Evolutionary conservation across 2,113 vertebrate species (phyloP).

Genomic region (Chionis minor): DNA sequence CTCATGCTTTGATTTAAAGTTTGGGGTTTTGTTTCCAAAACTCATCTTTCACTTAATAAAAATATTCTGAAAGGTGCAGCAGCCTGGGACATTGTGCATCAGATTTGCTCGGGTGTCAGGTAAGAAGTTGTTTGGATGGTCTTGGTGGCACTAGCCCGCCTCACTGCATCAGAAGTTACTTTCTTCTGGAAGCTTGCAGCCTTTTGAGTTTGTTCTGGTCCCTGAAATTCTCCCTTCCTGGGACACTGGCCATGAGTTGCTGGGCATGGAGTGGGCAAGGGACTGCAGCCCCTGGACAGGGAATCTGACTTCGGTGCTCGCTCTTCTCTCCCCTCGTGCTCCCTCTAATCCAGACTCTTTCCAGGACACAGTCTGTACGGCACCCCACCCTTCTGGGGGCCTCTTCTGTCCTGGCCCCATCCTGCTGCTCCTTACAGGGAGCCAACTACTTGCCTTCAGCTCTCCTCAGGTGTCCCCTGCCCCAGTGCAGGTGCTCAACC

Average conservation of each 20-base stretch:
- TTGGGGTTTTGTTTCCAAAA: neutral
- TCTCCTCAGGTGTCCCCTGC: neutral
- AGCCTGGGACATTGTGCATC: neutral
- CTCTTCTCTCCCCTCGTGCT: neutral
- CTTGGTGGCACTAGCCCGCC: neutral
- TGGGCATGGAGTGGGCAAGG: rapidly evolving
- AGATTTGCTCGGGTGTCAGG: neutral
- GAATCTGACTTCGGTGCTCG: neutral
- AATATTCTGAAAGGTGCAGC: rapidly evolving
- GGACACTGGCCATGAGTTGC: neutral
- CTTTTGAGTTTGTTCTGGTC: neutral
- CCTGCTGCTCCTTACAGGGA: neutral
- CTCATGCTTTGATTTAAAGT: neutral
- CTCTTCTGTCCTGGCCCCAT: neutral
- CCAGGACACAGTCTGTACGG: rapidly evolving
- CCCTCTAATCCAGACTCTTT: neutral
- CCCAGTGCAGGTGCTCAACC: neutral
- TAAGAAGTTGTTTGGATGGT: neutral
- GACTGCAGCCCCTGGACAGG: neutral
- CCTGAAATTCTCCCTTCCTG: neutral
- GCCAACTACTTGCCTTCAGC: neutral
- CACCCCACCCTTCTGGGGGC: neutral
- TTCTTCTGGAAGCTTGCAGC: neutral
- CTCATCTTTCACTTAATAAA: neutral
- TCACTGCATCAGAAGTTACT: rapidly evolving